Conservation (phyloP, 2,888 invertebrate species). For the Loripinus fragilis region DNA sequence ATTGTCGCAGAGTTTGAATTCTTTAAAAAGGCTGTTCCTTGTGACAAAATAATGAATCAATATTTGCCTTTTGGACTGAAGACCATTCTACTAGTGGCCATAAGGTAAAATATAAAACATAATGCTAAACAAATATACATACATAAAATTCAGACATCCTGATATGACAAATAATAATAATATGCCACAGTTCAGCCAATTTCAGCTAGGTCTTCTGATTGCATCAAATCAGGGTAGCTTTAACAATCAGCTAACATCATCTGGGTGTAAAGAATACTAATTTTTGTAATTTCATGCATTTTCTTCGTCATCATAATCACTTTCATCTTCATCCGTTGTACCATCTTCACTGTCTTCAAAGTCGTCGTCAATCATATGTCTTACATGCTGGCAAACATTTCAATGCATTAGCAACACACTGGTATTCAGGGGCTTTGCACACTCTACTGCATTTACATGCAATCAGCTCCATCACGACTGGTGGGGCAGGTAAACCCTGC, state of each 20-base stretch:
- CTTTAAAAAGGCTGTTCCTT: not conserved
- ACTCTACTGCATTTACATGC: conserved; percentile 16
- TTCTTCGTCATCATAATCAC: not conserved
- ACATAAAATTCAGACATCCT: conserved; percentile 8
- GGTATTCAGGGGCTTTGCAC: conserved; percentile 9
- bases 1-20: not conserved
- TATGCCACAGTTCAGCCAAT: not conserved
- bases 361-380: conserved; percentile 2
- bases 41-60: not conserved
- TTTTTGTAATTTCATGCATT: conserved; percentile 1
- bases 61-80: not conserved
- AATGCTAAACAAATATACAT: not conserved
- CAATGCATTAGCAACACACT: conserved; percentile 14
- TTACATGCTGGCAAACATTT: conserved; percentile 19
- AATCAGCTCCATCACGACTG: conserved; percentile 12
- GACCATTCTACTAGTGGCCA: not conserved
- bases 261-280: not conserved
- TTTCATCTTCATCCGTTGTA: conserved; percentile 14
- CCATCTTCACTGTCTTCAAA: not conserved
- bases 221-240: not conserved
- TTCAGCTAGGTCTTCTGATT: conserved; percentile 5
- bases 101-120: not conserved
- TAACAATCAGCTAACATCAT: not conserved
- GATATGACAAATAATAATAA: not conserved
- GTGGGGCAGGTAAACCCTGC: conserved; percentile 22